phyloP scores from a whole-genome alignment of 2,797 vertebrate genomes.

The Chrysocyon brachyurus region DNA sequence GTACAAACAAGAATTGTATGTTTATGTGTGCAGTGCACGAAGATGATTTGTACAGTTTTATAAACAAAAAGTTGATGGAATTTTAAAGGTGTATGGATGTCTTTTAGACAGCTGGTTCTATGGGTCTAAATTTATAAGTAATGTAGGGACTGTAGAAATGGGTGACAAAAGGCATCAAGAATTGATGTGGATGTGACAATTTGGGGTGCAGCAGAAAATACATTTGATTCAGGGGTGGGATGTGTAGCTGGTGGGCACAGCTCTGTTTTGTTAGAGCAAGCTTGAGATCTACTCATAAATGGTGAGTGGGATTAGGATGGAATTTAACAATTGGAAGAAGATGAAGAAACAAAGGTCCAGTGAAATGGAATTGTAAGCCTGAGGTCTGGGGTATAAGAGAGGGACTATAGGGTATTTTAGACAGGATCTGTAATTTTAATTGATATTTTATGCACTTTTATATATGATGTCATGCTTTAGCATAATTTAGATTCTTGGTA shows the following conservation, averaged over 20 bases:
- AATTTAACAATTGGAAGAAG: not conserved
- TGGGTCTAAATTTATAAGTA: not conserved
- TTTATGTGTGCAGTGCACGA: not conserved
- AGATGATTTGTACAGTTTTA: not conserved
- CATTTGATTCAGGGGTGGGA: not conserved
- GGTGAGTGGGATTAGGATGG: not conserved
- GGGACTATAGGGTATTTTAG: not conserved
- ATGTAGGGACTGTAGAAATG: not conserved
- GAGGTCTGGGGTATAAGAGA: not conserved
- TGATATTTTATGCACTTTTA: not conserved
- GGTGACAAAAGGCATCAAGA: not conserved
- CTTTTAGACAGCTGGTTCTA: not conserved
- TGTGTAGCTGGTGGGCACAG: not conserved
- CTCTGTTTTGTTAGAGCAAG: not conserved
- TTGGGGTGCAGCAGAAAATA: not conserved
- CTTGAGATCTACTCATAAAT: not conserved
- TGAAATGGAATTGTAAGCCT: not conserved
- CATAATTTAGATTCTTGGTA: not conserved
- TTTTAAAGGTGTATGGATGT: not conserved
- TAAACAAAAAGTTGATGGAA: not conserved
- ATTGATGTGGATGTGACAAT: not conserved
- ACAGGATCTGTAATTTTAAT: constrained; percentile 1
- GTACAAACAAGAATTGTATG: not conserved
- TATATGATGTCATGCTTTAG: not conserved
- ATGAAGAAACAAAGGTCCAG: not conserved